These are phyloP conservation scores for Pachypsylla venusta DNA, from an alignment of 1,140 invertebrate species.

Conservation along the genomic window DNA sequence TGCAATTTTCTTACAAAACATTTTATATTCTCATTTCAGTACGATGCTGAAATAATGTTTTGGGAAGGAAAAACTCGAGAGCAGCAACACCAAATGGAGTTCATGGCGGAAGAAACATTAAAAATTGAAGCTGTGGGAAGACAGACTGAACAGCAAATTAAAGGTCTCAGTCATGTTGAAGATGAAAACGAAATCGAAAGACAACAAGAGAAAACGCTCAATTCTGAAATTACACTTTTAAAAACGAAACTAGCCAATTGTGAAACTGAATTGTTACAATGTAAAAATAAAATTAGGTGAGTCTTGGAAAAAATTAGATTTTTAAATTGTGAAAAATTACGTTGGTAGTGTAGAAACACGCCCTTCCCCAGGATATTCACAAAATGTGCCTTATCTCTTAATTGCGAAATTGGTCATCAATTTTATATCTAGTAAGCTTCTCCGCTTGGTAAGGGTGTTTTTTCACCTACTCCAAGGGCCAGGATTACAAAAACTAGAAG, in stretches of 20 bases:
- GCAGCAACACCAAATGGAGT: constrained; percentile 66
- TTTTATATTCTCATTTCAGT: constrained; percentile 34
- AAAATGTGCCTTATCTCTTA: no score
- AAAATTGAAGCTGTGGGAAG: constrained; percentile 56
- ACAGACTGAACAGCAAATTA: constrained; percentile 57
- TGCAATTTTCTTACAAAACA: no score
- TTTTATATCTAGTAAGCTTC: no score
- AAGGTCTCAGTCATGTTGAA: constrained; percentile 60
- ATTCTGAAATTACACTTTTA: constrained; percentile 66
- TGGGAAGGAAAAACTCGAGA: constrained; percentile 77
- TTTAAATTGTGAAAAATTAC: no score
- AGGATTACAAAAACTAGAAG: no score
- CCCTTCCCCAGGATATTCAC: no score
- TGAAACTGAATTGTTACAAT: constrained; percentile 72
- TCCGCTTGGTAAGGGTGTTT: no score
- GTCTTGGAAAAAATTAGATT: constrained; percentile 21
- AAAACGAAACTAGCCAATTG: constrained; percentile 71
- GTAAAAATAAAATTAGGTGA: constrained; percentile 73
- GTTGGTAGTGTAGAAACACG: no score
- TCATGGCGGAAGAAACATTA: constrained; percentile 62
- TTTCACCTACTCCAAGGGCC: no score
- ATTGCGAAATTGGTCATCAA: no score
- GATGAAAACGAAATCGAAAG: constrained; percentile 76
- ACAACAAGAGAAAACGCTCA: constrained; percentile 70
- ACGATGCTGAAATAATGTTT: constrained; percentile 73